Conservation (phyloP, 2,888 invertebrate species). For the Rugalucina vietnamica region DNA sequence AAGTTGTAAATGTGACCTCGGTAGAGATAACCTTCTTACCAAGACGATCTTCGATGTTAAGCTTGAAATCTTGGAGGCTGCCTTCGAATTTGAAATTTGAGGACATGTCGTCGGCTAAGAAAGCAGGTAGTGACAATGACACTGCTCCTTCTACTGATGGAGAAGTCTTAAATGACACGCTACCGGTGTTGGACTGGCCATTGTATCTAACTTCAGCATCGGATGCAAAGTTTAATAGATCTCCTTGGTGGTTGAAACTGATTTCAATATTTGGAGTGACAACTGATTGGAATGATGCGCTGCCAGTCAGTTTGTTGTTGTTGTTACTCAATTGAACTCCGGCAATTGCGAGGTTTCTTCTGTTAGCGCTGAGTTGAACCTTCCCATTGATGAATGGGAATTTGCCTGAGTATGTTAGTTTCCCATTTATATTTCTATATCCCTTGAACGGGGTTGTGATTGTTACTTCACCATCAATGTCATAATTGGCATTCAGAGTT, state of each 20-base stretch:
- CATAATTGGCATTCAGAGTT: constrained; percentile 1
- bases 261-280: constrained; percentile 43
- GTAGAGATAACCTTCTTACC: constrained; percentile 7
- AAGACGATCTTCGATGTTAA: constrained; percentile 27
- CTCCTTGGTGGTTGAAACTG: constrained; percentile 29
- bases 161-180: constrained; percentile 23
- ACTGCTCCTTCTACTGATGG: constrained; percentile 13
- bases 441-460: constrained; percentile 43
- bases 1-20: not conserved
- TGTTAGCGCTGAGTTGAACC: constrained; percentile 32
- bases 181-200: constrained; percentile 24
- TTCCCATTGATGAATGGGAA: constrained; percentile 30
- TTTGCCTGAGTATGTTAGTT: constrained; percentile 33
- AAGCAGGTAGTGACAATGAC: not conserved
- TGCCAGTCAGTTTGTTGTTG: not conserved
- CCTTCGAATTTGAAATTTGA: constrained; percentile 46
- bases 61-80: constrained; percentile 27
- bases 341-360: constrained; percentile 37
- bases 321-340: not conserved
- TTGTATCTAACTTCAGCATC: constrained; percentile 38
- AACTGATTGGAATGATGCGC: constrained; percentile 25
- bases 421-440: constrained; percentile 27
- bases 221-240: constrained; percentile 31
- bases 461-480: constrained; percentile 23
- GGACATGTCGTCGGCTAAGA: not conserved